These are phyloP conservation scores for Sycobia sp. DNA, from an alignment of 1,140 invertebrate species.

Conservation along the genomic window DNA sequence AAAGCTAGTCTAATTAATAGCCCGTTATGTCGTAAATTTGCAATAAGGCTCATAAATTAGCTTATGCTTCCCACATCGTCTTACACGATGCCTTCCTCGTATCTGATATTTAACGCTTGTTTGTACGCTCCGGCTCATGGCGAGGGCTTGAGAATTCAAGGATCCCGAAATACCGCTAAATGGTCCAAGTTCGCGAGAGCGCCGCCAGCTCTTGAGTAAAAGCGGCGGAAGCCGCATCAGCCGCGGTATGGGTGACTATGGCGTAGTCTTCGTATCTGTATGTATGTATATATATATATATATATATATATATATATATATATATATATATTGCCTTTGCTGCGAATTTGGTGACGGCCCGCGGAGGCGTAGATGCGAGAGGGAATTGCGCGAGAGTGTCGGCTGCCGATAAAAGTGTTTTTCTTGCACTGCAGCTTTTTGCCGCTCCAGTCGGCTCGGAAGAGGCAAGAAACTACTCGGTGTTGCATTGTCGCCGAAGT, in stretches of 20 bases:
- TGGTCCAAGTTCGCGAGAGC: conserved; percentile 45
- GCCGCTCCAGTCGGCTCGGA: conserved; percentile 1
- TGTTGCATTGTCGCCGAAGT: conserved; percentile 33
- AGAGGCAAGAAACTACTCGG: conserved; percentile 38
- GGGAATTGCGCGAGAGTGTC: no score
- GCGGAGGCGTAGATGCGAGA: not conserved
- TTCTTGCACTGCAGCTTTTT: conserved; percentile 44
- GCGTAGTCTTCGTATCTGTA: no score
- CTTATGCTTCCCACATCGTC: not conserved
- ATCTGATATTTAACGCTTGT: not conserved
- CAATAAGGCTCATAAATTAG: not conserved
- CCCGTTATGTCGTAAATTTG: not conserved
- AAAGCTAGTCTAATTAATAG: no score
- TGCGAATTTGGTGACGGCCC: no score
- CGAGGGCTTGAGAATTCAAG: conserved; percentile 31
- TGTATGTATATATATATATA: no score
- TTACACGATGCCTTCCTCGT: not conserved
- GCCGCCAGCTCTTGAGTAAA: conserved; percentile 38
- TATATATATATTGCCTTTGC: no score
- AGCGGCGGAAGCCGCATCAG: conserved; percentile 3
- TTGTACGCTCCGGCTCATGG: not conserved
- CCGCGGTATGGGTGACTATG: no score
- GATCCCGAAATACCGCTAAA: conserved; percentile 45
- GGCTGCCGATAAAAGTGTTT: conserved; percentile 56
- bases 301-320: no score